Percentiles rank a stretch among this genome's conserved stretches.
phyloP scores from a whole-genome alignment of 2,797 vertebrate genomes.

The Holocentrus rufus region DNA sequence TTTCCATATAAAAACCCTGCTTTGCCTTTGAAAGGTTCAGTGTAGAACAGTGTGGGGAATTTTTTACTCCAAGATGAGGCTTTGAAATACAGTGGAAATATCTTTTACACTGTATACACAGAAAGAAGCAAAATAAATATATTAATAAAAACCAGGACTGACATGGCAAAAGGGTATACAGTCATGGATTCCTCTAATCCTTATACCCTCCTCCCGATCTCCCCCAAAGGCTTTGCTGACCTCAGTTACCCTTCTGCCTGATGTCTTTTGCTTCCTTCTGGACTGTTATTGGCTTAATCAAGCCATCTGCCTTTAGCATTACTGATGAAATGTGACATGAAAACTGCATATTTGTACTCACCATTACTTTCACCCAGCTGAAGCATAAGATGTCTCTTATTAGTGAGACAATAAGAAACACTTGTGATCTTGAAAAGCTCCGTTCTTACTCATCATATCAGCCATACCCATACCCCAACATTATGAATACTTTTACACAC shows the following conservation, averaged over 20 bases:
- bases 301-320: neutral
- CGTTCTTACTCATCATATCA: neutral
- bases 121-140: neutral
- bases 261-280: neutral
- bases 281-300: neutral
- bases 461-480: slow-evolving; percentile 7
- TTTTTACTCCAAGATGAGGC: neutral
- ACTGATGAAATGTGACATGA: neutral
- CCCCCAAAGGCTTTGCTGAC: neutral
- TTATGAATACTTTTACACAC: slow-evolving; percentile 18
- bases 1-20: neutral
- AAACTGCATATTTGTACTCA: neutral
- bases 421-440: neutral
- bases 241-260: neutral
- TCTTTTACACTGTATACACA: neutral
- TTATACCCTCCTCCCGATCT: neutral
- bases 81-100: neutral
- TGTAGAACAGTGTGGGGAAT: too few species aligned
- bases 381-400: neutral
- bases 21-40: neutral
- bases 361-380: neutral
- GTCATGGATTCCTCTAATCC: neutral
- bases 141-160: neutral
- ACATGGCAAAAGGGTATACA: neutral
- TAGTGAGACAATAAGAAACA: neutral